Conservation (phyloP, 2,797 vertebrate genomes). For the Salarias fasciatus region DNA sequence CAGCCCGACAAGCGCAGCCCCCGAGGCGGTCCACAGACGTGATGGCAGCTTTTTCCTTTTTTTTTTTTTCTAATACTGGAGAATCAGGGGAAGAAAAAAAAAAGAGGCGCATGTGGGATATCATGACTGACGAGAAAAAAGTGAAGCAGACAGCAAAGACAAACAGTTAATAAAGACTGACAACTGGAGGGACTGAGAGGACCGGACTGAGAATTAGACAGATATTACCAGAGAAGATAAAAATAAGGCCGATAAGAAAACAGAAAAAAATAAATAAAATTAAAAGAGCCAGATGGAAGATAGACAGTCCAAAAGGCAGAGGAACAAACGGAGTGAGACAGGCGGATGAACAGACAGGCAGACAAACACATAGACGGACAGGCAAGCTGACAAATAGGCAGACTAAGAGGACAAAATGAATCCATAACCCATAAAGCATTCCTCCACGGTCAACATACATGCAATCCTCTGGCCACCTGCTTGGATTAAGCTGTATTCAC, state of each 20-base stretch:
- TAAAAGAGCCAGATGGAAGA: constrained; percentile 49
- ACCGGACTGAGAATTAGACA: constrained; percentile 27
- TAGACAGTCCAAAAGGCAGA: constrained; percentile 39
- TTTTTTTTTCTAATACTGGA: constrained; percentile 36
- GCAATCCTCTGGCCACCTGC: constrained; percentile 70
- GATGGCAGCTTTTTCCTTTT: constrained; percentile 30
- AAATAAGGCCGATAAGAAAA: too few species aligned
- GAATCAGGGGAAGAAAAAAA: constrained; percentile 18
- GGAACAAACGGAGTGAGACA: constrained; percentile 42
- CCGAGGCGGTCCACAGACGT: constrained; percentile 53
- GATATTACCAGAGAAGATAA: constrained; percentile 39
- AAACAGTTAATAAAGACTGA: constrained; percentile 41
- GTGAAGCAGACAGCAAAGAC: constrained; percentile 44
- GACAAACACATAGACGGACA: constrained; percentile 51
- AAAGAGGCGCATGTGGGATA: constrained; percentile 25
- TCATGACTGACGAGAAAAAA: constrained; percentile 35
- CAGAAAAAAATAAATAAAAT: constrained; percentile 8
- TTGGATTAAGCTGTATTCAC: constrained; percentile 50
- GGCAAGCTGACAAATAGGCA: constrained; percentile 57
- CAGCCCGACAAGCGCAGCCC: constrained; percentile 45
- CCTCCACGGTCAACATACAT: constrained; percentile 67
- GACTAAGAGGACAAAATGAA: constrained; percentile 64
- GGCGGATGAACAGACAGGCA: constrained; percentile 35
- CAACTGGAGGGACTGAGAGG: constrained; percentile 33
- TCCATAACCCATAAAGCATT: constrained; percentile 60